Percentiles rank a stretch among this genome's conserved stretches.
phyloP scores from a whole-genome alignment of 1,140 invertebrate species.

The Zeugodacus cucurbitae region DNA sequence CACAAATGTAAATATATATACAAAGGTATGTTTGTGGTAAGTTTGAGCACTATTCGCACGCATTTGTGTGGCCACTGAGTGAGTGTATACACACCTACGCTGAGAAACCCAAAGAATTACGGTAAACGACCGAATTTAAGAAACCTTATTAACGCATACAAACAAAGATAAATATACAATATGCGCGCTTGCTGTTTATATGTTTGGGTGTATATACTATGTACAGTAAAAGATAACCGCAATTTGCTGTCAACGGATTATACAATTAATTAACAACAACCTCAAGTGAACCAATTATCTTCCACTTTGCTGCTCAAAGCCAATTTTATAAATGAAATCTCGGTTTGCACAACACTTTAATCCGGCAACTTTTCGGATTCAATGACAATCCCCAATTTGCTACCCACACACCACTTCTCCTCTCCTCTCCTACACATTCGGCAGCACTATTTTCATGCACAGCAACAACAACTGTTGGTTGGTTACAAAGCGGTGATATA shows the following conservation, averaged over 20 bases:
- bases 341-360: constrained; percentile 30
- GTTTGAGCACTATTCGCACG: not conserved
- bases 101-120: not conserved
- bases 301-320: constrained; percentile 20
- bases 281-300: constrained; percentile 37
- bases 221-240: not conserved
- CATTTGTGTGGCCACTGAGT: not conserved
- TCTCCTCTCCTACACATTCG: no score
- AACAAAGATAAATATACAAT: not conserved
- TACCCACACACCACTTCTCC: not conserved
- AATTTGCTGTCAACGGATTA: constrained; percentile 38
- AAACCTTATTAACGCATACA: not conserved
- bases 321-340: constrained; percentile 37
- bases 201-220: not conserved
- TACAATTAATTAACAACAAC: constrained; percentile 33
- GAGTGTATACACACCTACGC: not conserved
- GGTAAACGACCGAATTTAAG: constrained; percentile 7
- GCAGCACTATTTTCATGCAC: not conserved
- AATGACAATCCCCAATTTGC: constrained; percentile 9
- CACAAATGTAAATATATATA: not conserved
- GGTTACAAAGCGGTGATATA: not conserved
- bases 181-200: not conserved
- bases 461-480: not conserved
- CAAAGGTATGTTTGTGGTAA: not conserved
- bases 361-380: constrained; percentile 27